Conservation (phyloP, 2,888 invertebrate genomes). For the Melanophora roralis region DNA sequence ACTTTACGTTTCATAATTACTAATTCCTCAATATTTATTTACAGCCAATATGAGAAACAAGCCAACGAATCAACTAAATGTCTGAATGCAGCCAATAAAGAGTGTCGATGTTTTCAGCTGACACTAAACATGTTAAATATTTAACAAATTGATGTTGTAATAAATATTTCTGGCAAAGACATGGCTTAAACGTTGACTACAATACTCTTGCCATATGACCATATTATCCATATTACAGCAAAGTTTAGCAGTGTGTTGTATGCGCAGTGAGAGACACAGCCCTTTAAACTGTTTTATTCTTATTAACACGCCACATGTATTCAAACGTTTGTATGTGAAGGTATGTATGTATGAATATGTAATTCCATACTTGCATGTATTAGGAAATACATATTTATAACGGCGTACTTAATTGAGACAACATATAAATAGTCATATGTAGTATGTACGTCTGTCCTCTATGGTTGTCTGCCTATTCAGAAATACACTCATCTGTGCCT, state of each 20-base stretch:
- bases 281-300: too few species aligned
- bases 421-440: constrained; percentile 51
- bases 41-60: neutral
- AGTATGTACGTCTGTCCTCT: neutral
- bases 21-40: constrained; percentile 36
- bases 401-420: constrained; percentile 60
- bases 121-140: constrained; percentile 64
- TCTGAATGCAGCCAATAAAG: constrained; percentile 25
- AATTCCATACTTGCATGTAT: neutral
- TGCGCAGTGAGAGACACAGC: neutral
- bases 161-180: constrained; percentile 57
- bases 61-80: neutral
- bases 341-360: neutral
- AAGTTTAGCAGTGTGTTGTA: neutral
- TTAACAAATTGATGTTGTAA: constrained; percentile 64
- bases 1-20: constrained; percentile 17
- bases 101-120: constrained; percentile 56
- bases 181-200: constrained; percentile 38
- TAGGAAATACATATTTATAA: constrained; percentile 52
- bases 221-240: too few species aligned
- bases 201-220: neutral
- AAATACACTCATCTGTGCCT: constrained; percentile 33
- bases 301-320: too few species aligned
- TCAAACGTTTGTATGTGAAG: too few species aligned
- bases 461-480: constrained; percentile 7